Conservation (phyloP, 2,888 invertebrate species). For the Tiphia femorata region DNA sequence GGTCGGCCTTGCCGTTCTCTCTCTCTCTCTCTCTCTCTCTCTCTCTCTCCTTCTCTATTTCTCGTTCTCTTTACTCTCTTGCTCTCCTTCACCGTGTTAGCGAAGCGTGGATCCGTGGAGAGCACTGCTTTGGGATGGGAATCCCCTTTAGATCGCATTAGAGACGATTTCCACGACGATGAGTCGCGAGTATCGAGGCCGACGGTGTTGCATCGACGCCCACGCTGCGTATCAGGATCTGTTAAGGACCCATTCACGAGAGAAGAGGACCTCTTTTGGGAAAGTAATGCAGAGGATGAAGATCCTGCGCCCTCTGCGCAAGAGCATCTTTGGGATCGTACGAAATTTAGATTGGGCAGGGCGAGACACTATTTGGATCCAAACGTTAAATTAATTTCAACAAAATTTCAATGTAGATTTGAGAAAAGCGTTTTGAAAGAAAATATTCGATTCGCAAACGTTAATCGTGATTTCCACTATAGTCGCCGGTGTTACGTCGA, state of each 20-base stretch:
- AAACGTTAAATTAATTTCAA: too few relatives aligned
- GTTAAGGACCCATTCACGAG: constrained; percentile 16
- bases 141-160: constrained; percentile 23
- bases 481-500: too few relatives aligned
- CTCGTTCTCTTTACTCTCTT: constrained; percentile 4
- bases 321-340: too few relatives aligned
- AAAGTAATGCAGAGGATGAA: too few relatives aligned
- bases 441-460: too few relatives aligned
- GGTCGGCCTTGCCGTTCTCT: neutral
- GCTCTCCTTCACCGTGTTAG: constrained; percentile 24
- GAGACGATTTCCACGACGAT: constrained; percentile 29
- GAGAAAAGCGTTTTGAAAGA: too few relatives aligned
- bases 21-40: neutral
- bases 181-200: neutral
- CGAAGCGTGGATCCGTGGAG: neutral
- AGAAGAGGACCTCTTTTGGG: too few relatives aligned
- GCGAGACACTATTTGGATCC: too few relatives aligned
- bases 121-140: neutral
- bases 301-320: too few relatives aligned
- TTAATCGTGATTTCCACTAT: too few relatives aligned
- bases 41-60: neutral
- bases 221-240: constrained; percentile 30
- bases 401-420: too few relatives aligned
- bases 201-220: neutral
- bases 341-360: too few relatives aligned